Evolutionary conservation across 2,113 vertebrate genomes (phyloP).

Genomic region (Tupaia chinensis): DNA sequence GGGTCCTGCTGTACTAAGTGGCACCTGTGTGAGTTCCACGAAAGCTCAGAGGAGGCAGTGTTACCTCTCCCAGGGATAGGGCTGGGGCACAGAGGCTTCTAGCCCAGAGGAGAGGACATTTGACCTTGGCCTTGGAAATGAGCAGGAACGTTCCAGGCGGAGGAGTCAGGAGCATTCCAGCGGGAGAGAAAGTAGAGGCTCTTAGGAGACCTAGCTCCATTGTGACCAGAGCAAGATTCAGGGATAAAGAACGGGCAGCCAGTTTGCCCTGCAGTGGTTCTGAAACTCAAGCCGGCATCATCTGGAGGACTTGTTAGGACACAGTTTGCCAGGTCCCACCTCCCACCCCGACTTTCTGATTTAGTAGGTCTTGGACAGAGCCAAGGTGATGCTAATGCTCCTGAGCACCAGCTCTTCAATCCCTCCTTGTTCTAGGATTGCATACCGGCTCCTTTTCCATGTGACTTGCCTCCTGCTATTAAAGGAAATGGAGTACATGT

Average conservation of each 20-base stretch:
- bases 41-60: not conserved
- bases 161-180: not conserved
- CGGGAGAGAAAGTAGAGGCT: not conserved
- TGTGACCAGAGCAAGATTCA: not conserved
- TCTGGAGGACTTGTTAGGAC: not conserved
- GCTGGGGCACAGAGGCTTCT: not conserved
- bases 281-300: not conserved
- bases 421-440: not conserved
- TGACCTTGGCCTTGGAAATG: not conserved
- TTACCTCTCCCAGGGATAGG: not conserved
- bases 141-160: not conserved
- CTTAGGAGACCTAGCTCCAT: not conserved
- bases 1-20: not conserved
- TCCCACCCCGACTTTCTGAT: not conserved
- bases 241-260: not conserved
- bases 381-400: not conserved
- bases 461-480: not conserved
- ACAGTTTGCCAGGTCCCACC: not conserved
- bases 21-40: accelerated
- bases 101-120: not conserved
- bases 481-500: not conserved
- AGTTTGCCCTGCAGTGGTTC: not conserved
- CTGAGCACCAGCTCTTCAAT: not conserved
- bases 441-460: not conserved
- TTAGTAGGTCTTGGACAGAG: not conserved